Conservation (phyloP, 92 coral and sea anemone genomes). For the Epizoanthus rinbou region DNA sequence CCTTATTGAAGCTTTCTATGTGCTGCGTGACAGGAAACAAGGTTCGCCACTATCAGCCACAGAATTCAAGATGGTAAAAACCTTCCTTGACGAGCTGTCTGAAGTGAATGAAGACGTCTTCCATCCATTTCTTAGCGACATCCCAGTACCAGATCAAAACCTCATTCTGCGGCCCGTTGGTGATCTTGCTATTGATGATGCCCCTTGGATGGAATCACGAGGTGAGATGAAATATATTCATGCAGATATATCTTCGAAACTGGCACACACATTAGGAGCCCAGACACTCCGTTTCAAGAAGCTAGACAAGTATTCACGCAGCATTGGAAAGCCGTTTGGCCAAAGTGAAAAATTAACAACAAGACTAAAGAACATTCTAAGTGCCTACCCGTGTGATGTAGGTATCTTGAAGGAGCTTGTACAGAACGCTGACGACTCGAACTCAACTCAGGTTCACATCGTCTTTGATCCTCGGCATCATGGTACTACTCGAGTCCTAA, state of each 20-base stretch:
- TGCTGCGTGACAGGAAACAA: slow-evolving; percentile 73
- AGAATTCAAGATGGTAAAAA: slow-evolving; percentile 81
- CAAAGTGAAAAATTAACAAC: slow-evolving; percentile 87
- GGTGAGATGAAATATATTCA: slow-evolving; percentile 73
- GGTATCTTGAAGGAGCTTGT: slow-evolving; percentile 94
- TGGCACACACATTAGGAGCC: slow-evolving; percentile 89
- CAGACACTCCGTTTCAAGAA: slow-evolving; percentile 69
- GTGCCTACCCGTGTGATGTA: slow-evolving; percentile 88
- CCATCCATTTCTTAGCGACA: slow-evolving; percentile 58
- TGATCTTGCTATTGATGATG: slow-evolving; percentile 82
- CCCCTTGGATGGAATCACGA: slow-evolving; percentile 80
- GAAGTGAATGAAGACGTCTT: slow-evolving; percentile 59
- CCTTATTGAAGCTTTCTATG: slow-evolving; percentile 75
- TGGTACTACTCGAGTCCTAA: slow-evolving; percentile 78
- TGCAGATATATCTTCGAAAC: slow-evolving; percentile 72
- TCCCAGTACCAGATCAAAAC: slow-evolving; percentile 86
- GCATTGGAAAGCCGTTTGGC: slow-evolving; percentile 86
- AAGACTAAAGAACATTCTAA: slow-evolving; percentile 73
- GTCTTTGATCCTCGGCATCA: slow-evolving; percentile 91
- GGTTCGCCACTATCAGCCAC: slow-evolving; percentile 63
- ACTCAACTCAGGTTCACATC: slow-evolving; percentile 88
- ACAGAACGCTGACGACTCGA: slow-evolving; percentile 96
- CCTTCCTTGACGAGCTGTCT: slow-evolving; percentile 76
- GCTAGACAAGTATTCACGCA: slow-evolving; percentile 75
- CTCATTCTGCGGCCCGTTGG: slow-evolving; percentile 71